phyloP scores from a whole-genome alignment of 2,888 invertebrate species.

The Theretra japonica region DNA sequence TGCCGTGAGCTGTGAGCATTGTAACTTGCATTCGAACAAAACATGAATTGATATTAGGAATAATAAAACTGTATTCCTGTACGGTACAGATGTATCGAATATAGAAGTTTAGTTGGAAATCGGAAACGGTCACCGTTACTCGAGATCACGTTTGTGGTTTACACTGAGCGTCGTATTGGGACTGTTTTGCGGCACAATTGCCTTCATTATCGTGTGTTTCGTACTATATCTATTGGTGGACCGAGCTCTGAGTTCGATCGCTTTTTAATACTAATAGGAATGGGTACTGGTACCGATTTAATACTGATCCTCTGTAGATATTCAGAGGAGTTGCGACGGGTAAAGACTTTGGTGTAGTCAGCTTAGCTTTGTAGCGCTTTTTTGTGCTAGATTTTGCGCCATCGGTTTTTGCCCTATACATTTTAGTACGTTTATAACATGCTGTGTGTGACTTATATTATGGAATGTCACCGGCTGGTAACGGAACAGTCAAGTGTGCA shows the following conservation, averaged over 20 bases:
- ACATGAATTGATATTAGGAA: too few relatives aligned
- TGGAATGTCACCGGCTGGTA: too few relatives aligned
- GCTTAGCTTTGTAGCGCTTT: too few relatives aligned
- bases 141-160: conserved; percentile 24
- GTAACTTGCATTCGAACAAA: too few relatives aligned
- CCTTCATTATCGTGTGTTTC: conserved; percentile 4
- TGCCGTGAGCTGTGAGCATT: too few relatives aligned
- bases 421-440: too few relatives aligned
- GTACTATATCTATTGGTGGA: too few relatives aligned
- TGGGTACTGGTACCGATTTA: neutral
- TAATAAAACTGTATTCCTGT: neutral
- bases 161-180: neutral
- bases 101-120: neutral
- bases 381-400: too few relatives aligned
- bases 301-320: neutral
- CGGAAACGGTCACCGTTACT: conserved; percentile 9
- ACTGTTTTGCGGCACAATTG: conserved; percentile 18
- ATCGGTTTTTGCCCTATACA: too few relatives aligned
- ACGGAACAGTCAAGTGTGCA: too few relatives aligned
- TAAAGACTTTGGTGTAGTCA: too few relatives aligned
- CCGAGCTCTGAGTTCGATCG: neutral
- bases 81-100: neutral
- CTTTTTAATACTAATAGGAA: neutral
- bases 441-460: too few relatives aligned
- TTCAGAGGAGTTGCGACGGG: neutral